Percentiles rank a stretch among this genome's conserved stretches.
Evolutionary conservation across 2,888 invertebrate genomes (phyloP).

Genomic region (Neoitamus cyanurus): DNA sequence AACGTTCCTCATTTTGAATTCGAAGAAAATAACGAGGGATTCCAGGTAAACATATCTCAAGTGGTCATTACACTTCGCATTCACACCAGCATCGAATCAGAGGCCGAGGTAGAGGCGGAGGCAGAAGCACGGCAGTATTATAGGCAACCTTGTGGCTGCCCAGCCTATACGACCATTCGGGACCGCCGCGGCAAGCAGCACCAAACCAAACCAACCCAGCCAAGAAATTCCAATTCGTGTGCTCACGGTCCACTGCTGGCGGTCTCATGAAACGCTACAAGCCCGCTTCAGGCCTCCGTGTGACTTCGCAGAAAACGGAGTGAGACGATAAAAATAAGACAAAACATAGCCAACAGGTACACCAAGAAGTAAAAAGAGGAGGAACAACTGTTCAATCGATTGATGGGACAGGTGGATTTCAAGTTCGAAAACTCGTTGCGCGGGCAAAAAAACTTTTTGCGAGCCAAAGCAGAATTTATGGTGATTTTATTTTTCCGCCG

Average conservation of each 20-base stretch:
- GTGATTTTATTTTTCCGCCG: background rate
- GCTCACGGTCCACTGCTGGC: slow-evolving; percentile 32
- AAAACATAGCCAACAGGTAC: slow-evolving; percentile 33
- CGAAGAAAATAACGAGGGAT: slow-evolving; percentile 41
- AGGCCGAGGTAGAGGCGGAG: background rate
- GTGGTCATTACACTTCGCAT: slow-evolving; percentile 42
- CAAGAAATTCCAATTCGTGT: background rate
- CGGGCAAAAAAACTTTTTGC: background rate
- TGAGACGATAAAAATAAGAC: slow-evolving; percentile 31
- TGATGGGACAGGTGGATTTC: slow-evolving; percentile 44
- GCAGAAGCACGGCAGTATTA: background rate
- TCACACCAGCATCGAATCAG: background rate
- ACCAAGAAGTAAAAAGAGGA: slow-evolving; percentile 19
- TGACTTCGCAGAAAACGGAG: background rate
- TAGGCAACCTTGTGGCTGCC: slow-evolving; percentile 7
- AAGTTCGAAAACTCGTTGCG: slow-evolving; percentile 14
- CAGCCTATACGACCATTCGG: background rate
- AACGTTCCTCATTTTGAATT: slow-evolving; percentile 33
- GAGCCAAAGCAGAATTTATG: background rate
- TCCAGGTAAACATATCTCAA: slow-evolving; percentile 33
- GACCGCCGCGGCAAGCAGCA: background rate
- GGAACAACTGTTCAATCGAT: slow-evolving; percentile 35
- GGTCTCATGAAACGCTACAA: slow-evolving; percentile 24
- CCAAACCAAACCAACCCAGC: background rate
- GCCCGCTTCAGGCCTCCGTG: background rate